Percentiles rank a stretch among this genome's conserved stretches.
phyloP scores from a whole-genome alignment of 2,797 vertebrate species.

The Moxostoma hubbsi region DNA sequence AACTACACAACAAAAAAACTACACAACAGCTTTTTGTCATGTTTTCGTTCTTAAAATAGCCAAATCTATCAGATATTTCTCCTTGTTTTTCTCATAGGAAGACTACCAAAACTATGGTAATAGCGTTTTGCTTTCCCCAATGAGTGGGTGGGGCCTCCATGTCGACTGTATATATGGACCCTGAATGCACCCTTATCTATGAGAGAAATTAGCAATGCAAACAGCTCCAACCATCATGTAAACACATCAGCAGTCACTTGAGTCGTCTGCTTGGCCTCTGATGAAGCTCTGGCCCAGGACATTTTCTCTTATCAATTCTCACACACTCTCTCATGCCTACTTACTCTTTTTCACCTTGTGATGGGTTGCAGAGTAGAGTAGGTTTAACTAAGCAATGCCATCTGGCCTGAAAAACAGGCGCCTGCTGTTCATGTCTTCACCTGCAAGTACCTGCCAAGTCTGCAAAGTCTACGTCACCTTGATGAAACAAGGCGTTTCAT shows the following conservation, averaged over 20 bases:
- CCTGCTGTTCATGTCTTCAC: conserved; percentile 45
- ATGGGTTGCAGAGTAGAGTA: conserved; percentile 38
- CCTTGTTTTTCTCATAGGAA: no score
- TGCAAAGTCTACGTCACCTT: conserved; percentile 31
- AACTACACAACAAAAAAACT: no score
- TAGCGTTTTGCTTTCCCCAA: no score
- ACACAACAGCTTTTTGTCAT: no score
- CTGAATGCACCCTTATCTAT: conserved; percentile 2
- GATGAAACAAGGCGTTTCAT: conserved; percentile 32
- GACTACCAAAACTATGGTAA: no score
- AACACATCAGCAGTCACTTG: conserved; percentile 45
- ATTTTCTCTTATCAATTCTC: neutral
- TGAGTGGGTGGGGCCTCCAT: no score
- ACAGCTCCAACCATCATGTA: conserved; percentile 38
- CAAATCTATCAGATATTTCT: no score
- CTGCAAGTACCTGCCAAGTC: conserved; percentile 40
- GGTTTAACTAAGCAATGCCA: conserved; percentile 43
- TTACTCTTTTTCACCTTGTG: conserved; percentile 8
- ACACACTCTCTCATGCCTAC: neutral
- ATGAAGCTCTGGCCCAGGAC: conserved; percentile 26
- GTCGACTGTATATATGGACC: no score
- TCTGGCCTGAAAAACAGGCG: conserved; percentile 39
- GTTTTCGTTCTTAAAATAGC: no score
- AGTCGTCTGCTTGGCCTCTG: conserved; percentile 21
- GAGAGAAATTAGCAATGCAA: conserved; percentile 30